These are phyloP conservation scores for Tenualosa ilisha DNA, from an alignment of 2,797 vertebrate genomes.

Conservation along the genomic window DNA sequence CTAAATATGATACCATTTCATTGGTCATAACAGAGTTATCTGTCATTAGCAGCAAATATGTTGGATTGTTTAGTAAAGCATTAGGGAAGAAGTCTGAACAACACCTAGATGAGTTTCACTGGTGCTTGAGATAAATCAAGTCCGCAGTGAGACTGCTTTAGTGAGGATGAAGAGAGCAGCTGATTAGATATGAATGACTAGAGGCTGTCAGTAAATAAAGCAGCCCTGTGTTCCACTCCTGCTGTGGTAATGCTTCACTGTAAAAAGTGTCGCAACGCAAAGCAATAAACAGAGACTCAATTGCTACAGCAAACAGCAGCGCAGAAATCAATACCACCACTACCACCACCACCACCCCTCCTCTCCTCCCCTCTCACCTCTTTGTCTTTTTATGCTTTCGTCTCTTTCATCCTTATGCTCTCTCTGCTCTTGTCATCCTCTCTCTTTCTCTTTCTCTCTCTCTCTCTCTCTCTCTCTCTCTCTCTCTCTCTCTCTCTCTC, in stretches of 20 bases:
- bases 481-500: background rate
- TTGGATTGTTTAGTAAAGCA: background rate
- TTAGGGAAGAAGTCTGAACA: background rate
- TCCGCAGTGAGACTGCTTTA: background rate
- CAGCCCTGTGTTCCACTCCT: slow-evolving; percentile 5
- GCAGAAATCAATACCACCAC: background rate
- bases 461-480: background rate
- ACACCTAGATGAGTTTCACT: slow-evolving; percentile 3
- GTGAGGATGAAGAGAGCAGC: background rate
- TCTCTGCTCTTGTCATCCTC: slow-evolving; percentile 1
- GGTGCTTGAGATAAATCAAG: background rate
- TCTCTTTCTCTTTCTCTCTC: background rate
- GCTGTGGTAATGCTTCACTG: slow-evolving; percentile 18
- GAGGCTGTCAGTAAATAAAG: slow-evolving; percentile 14
- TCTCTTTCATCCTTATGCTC: slow-evolving; percentile 13
- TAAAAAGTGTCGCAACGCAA: slow-evolving; percentile 14
- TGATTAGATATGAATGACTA: slow-evolving; percentile 21
- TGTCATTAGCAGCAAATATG: background rate
- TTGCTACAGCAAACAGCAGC: slow-evolving; percentile 19
- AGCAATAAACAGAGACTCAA: slow-evolving; percentile 21
- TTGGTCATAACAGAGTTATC: background rate
- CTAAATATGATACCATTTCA: background rate
- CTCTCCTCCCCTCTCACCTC: background rate
- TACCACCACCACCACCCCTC: background rate
- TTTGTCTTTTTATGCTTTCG: slow-evolving; percentile 24